Evolutionary conservation across 2,888 invertebrate genomes (phyloP), one percentile per base, ranked within the genome.

Genomic region (Tetheella fluctuosa): DNA sequence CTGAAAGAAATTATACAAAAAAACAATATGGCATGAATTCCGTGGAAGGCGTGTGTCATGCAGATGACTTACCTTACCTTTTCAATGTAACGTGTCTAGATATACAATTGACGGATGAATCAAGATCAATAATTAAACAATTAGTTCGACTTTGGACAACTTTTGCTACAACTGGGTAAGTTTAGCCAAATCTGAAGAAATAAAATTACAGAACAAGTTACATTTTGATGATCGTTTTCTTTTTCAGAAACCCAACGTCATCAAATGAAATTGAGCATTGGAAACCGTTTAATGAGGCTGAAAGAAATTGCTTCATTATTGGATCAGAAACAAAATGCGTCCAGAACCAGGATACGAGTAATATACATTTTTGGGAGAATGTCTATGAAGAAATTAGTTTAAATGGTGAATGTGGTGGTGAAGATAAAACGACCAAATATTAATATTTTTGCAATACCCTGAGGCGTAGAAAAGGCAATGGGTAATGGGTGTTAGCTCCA

Each of bases 141-240:
- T 72, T 88, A 48, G 86, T 90, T 12, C 67, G 68, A 37, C 70
- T 92, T 48, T 93, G 93, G 93, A 80, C 82, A 0, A 82, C 86
- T 70, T 93, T 93, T 59, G 91, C 92, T 28, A 76, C 66, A 17
- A 81, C 79, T 23, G 90, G 92, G 93, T 93, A 79, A 83, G 86
- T 34, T 23, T 20, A 23, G 8, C 53, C 15, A 25, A 53, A 25
- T 23, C 23, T 23, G 23, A 52, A 60, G 17, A 54, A 57, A 42
- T 25, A 20, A 54, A 58, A 55, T 56, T 42, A 42, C 13, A 7
- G 13, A 15, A 39, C 13, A 39, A n/a, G 15, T 12, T 20, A 15
- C 48, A 39, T n/a, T 5, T n/a, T 39, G n/a, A 6, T 13, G 13
- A 34, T 34, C 13, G 6, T n/a, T 42, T 39, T 55, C 23, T 60